Base-by-base conservation (phyloP, 1,140 invertebrate genomes). In the Odontomachus brunneus region DNA sequence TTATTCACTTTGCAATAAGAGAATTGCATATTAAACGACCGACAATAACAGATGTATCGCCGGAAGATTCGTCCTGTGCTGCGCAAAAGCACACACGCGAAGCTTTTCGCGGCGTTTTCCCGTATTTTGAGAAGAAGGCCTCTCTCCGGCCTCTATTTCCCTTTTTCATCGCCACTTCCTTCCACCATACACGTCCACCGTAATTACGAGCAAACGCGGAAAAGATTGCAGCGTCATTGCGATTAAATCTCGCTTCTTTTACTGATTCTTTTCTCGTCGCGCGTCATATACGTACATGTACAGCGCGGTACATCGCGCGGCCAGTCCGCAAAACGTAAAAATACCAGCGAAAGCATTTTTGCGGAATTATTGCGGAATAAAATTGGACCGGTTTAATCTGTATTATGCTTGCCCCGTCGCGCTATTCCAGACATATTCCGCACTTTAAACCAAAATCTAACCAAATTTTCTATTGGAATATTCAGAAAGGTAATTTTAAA, bases 161-260 rank as follows among this genome's bases (percentile, higher is more conserved):
- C 38, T 49, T 72, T 69, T 49, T 57, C 66, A 48, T 59, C 53
- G 26, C 33, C 53, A 29, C 51, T 59, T 26, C 33, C 22, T 38
- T 65, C 38, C 76, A 51, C 55, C 22, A 15, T 60, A 60, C 14
- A 74, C 44, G 55, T 49, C 67, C 76, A 19, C 24, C 67, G 38
- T 48, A 48, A 82, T 74, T 74, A 74, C 78, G 78, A 82, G 44
- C 24, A 82, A 73, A 81, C 44, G 29, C 22, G 67, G 29, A 29
- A 81, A 82, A 73, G 53, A 82, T 73, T 62, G 67, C 67, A 60
- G n/a, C 55, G 55, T 82, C 78, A 74, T 82, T 44, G 69, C 26
- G 78, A 82, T 82, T 74, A 74, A 74, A 82, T 82, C 69, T 74
- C 29, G 67, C 71, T 71, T 80, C 65, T 69, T 59, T 71, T 19